These are phyloP conservation scores for Hypomecis atomaria DNA, from an alignment of 2,888 invertebrate species.

Conservation along the genomic window DNA sequence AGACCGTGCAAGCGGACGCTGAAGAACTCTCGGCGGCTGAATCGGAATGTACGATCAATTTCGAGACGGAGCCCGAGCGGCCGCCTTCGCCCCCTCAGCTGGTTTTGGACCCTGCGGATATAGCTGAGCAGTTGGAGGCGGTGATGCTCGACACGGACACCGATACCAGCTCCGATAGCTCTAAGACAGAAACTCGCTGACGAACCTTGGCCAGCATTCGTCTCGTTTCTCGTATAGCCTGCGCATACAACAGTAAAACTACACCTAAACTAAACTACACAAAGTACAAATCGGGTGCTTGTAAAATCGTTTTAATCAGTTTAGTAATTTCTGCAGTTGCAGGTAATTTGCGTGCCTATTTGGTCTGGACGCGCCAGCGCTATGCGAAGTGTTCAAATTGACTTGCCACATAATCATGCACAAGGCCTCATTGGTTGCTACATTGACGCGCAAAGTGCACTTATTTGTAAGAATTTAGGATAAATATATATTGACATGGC, in stretches of 20 bases:
- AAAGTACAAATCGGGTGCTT: no score
- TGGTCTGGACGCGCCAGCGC: no score
- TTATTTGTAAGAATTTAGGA: no score
- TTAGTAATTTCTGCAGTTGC: no score
- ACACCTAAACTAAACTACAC: no score
- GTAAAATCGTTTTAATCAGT: no score
- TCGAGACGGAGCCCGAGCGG: not conserved
- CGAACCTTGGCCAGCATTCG: not conserved
- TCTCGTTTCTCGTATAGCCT: not conserved
- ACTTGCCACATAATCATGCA: not conserved
- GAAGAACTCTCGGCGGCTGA: not conserved
- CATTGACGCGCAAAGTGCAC: not conserved
- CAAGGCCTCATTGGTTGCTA: not conserved
- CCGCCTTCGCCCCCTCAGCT: slow-evolving; percentile 1
- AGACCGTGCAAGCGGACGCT: not conserved
- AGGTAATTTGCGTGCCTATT: no score
- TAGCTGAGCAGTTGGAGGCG: not conserved
- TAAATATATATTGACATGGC: no score
- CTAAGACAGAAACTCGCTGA: not conserved
- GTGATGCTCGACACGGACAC: slow-evolving; percentile 4
- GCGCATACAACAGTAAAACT: not conserved
- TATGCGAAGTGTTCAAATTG: no score
- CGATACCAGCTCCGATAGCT: slow-evolving; percentile 4
- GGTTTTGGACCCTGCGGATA: not conserved
- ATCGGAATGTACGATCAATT: not conserved